Base-by-base conservation (phyloP, 2,888 invertebrate species). In the Leuctra nigra region DNA sequence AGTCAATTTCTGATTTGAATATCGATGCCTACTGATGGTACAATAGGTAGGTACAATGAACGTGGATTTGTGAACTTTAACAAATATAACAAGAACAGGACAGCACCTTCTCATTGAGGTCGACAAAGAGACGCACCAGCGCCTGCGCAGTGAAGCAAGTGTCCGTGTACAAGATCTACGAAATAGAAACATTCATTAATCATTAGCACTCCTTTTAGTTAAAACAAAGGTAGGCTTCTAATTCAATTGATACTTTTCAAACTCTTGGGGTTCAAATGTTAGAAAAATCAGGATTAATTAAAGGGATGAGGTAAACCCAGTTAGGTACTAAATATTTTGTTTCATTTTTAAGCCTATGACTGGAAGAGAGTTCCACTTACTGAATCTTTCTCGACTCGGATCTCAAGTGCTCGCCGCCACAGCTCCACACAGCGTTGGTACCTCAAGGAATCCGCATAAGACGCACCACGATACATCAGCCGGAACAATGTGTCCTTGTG, bases 401-500 rank as follows among this genome's bases (percentile, higher is more conserved):
- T 80, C 70, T 87, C 83, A 56, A 93, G 77, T 54, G 89, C 87
- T 72, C 91, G 82, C 59, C 81, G 78, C 94, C 94, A 95, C 56
- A 94, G 77, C 70, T 91, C 89, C 61, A 91, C 84, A 73, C 93
- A 92, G 61, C 86, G 79, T 71, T 90, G 89, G 72, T 89, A 87
- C 55, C 72, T 70, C 25, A 74, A 67, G 25, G 75, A 73, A 65
- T 78, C 78, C 1, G 77, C 77, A 66, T 77, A 78, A 4, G 76
- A 75, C 3, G 77, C 77, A 4, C 74, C 81, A 64, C 86, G 75
- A 70, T 81, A 84, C 79, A 85, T 85, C 60, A 86, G 73, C 47
- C 86, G 77, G 72, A 87, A 92, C 58, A 92, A 81, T 57, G 90
- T 88, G 72, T 95, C 94, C 71, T 90, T 89, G 74, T 96, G 94